Percentiles rank a stretch among this genome's conserved stretches.
Conservation (phyloP, 2,797 vertebrate genomes). For the Sebastes nivosus region DNA sequence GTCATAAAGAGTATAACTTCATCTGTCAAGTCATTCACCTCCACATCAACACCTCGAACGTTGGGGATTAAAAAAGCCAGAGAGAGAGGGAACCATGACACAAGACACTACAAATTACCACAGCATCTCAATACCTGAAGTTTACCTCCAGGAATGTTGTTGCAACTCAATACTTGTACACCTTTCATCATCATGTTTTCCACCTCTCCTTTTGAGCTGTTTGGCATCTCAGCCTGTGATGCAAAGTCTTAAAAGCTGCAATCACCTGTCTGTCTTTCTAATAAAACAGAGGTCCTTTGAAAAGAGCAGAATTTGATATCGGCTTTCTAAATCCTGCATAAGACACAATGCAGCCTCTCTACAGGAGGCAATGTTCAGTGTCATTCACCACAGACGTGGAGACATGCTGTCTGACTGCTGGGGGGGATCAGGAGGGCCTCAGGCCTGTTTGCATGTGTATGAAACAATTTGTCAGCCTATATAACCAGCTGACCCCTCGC, state of each 20-base stretch:
- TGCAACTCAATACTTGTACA: constrained; percentile 67
- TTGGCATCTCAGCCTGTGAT: constrained; percentile 25
- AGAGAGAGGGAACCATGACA: constrained; percentile 39
- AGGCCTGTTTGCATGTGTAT: constrained; percentile 65
- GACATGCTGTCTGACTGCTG: constrained; percentile 68
- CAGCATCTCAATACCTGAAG: constrained; percentile 45
- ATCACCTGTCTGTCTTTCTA: constrained; percentile 27
- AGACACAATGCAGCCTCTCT: constrained; percentile 67
- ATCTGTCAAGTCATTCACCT: constrained; percentile 60
- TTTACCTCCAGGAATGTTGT: constrained; percentile 68
- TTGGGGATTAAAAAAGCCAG: constrained; percentile 6
- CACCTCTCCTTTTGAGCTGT: constrained; percentile 24
- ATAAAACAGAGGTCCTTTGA: constrained; percentile 59
- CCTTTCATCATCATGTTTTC: constrained; percentile 55
- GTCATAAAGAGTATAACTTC: constrained; percentile 65
- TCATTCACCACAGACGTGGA: constrained; percentile 52
- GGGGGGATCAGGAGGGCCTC: constrained; percentile 39
- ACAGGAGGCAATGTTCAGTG: constrained; percentile 56
- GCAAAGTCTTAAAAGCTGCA: constrained; percentile 44
- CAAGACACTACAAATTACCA: constrained; percentile 63
- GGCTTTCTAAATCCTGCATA: constrained; percentile 38
- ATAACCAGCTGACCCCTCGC: constrained; percentile 48
- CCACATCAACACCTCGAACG: constrained; percentile 57
- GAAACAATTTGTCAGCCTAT: constrained; percentile 70
- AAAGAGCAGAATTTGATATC: constrained; percentile 60